Base-by-base conservation (phyloP, 2,888 invertebrate genomes). In the Metacarcinus magister region DNA sequence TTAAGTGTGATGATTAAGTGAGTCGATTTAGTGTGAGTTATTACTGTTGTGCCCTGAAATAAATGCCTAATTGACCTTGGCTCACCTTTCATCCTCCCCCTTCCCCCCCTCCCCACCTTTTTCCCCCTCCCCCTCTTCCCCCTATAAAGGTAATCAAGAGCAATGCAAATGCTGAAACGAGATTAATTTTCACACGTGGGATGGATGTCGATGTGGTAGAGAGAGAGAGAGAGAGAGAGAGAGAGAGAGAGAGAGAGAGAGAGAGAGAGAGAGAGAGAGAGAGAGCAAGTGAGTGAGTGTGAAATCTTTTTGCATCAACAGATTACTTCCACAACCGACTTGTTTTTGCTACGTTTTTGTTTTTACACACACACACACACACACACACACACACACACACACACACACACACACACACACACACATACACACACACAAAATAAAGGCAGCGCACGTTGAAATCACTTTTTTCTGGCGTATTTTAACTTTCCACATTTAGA, bases 351-450 rank as follows among this genome's bases (percentile, higher is more conserved):
- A 23, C 19, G n/a, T 67, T n/a, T 67, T 23, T 23, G 2, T 67
- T 0, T 67, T 19, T 19, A 19, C n/a, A n/a, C 67, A n/a, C 67
- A 67, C 67, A 67, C 67, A 67, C 67, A n/a, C 67, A 67, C 67
- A 67, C 67, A 67, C 67, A 67, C 67, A 67, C 67, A 67, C 67
- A 67, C 67, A 67, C 67, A 67, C 67, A 67, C 67, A 67, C 67
- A 67, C 67, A 67, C 67, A 67, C 67, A 67, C n/a, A 67, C 67
- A 67, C 67, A 67, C 67, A 67, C 67, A 67, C 67, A 67, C 67
- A 67, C 67, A 67, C 67, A 67, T n/a, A 67, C 67, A 67, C 67
- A 67, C 67, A 67, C 67, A 67, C 67, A 67, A 67, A 3, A 7
- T n/a, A 7, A 19, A 67, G 23, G n/a, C 23, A 67, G 39, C 4